Evolutionary conservation across 2,888 invertebrate genomes (phyloP).

Genomic region (Tetramorium bicarinatum): DNA sequence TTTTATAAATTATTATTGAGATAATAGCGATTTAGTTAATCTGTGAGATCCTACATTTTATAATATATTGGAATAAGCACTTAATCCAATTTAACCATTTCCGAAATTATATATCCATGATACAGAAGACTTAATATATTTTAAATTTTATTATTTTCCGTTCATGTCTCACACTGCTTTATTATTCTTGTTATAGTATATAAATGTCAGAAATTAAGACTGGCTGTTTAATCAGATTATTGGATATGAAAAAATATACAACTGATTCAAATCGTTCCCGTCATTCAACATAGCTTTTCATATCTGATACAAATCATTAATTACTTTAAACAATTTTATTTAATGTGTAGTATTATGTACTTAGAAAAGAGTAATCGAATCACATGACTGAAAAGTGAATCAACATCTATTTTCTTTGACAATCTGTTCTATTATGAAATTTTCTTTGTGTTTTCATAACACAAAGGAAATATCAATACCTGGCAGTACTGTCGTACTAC

Average conservation of each 20-base stretch:
- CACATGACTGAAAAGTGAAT: constrained; percentile 27
- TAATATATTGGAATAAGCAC: constrained; percentile 27
- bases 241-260: constrained; percentile 29
- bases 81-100: constrained; percentile 27
- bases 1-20: constrained; percentile 39
- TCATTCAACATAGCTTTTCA: constrained; percentile 39
- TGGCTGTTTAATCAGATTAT: constrained; percentile 13
- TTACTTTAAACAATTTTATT: constrained; percentile 56
- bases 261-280: constrained; percentile 30
- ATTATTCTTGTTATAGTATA: constrained; percentile 6
- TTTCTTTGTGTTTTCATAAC: constrained; percentile 27
- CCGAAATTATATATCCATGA: constrained; percentile 5
- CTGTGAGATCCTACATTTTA: constrained; percentile 34
- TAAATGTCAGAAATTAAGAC: constrained; percentile 15
- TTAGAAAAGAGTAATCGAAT: constrained; percentile 47
- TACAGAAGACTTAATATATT: background rate
- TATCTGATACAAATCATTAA: constrained; percentile 50
- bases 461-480: constrained; percentile 18
- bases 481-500: constrained; percentile 42
- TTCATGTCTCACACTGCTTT: constrained; percentile 45
- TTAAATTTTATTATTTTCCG: constrained; percentile 49
- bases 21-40: constrained; percentile 23
- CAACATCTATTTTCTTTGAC: constrained; percentile 67
- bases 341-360: constrained; percentile 42
- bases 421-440: constrained; percentile 65